These are phyloP conservation scores for Tetrapedia diversipes DNA, from an alignment of 2,888 invertebrate species.

Conservation along the genomic window DNA sequence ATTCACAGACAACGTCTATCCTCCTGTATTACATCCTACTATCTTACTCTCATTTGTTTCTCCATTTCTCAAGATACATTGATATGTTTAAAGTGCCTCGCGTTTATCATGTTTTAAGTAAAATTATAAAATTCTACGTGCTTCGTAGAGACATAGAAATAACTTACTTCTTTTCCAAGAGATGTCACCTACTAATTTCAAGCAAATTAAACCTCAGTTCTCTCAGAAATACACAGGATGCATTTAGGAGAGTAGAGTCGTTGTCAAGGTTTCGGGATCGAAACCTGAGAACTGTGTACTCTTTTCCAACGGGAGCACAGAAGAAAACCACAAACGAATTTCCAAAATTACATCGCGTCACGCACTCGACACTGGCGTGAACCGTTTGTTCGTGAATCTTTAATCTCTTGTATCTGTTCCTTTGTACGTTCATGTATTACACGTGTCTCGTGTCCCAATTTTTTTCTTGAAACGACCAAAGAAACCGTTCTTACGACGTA, in stretches of 20 bases:
- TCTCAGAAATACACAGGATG: constrained; percentile 20
- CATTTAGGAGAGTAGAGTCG: too few species aligned
- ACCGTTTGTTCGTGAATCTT: constrained; percentile 23
- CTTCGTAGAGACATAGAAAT: too few species aligned
- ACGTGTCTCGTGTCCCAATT: background rate
- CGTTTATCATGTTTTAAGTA: too few species aligned
- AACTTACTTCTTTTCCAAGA: too few species aligned
- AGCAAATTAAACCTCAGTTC: too few species aligned
- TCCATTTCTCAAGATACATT: too few species aligned
- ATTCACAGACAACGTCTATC: too few species aligned
- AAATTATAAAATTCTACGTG: too few species aligned
- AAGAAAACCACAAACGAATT: background rate
- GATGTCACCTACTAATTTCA: too few species aligned
- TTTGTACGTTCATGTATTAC: constrained; percentile 14
- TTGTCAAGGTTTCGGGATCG: constrained; percentile 19
- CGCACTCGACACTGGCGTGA: constrained; percentile 47
- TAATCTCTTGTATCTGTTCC: background rate
- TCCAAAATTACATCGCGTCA: constrained; percentile 13
- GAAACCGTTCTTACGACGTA: constrained; percentile 20
- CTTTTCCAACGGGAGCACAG: background rate
- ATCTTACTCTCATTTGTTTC: too few species aligned
- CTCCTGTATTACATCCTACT: too few species aligned
- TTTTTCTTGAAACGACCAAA: background rate
- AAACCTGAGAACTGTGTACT: constrained; percentile 2
- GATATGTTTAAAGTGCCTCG: too few species aligned